Percentiles rank a stretch among this genome's conserved stretches.
These are phyloP conservation scores for Dufourea novaeangliae DNA, from an alignment of 1,140 invertebrate species.

Conservation along the genomic window DNA sequence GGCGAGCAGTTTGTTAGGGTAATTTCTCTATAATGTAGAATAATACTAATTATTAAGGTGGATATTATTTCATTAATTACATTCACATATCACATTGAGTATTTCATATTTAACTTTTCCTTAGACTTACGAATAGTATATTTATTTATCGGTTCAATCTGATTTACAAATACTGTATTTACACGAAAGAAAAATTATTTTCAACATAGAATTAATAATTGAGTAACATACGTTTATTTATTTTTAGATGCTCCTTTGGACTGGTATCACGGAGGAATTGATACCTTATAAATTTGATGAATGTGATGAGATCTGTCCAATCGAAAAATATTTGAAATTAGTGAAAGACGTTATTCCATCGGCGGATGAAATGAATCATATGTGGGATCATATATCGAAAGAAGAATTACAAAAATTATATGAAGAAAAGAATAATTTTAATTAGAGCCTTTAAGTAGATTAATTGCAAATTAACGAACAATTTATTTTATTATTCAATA, in stretches of 20 bases:
- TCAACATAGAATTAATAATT: too few relatives aligned
- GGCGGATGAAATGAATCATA: slow-evolving; percentile 35
- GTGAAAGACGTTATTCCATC: slow-evolving; percentile 64
- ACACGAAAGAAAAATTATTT: too few relatives aligned
- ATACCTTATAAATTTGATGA: slow-evolving; percentile 64
- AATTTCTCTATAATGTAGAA: slow-evolving; percentile 16
- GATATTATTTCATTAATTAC: not conserved
- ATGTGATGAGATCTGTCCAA: slow-evolving; percentile 70
- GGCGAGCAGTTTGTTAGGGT: slow-evolving; percentile 56
- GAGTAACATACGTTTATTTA: not conserved
- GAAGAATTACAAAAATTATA: slow-evolving; percentile 30
- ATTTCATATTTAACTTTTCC: not conserved
- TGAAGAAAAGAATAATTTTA: not conserved
- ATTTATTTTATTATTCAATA: not conserved
- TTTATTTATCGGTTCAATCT: too few relatives aligned
- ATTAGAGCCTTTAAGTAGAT: slow-evolving; percentile 8
- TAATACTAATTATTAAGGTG: not conserved
- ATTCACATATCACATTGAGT: not conserved
- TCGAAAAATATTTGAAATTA: slow-evolving; percentile 71
- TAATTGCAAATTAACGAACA: not conserved
- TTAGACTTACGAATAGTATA: not conserved
- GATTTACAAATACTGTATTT: too few relatives aligned
- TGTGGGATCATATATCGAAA: slow-evolving; percentile 41
- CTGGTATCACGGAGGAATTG: slow-evolving; percentile 46
- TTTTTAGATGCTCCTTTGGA: slow-evolving; percentile 51